Conservation (phyloP, 2,113 vertebrate genomes). For the Tragelaphus imberbis region DNA sequence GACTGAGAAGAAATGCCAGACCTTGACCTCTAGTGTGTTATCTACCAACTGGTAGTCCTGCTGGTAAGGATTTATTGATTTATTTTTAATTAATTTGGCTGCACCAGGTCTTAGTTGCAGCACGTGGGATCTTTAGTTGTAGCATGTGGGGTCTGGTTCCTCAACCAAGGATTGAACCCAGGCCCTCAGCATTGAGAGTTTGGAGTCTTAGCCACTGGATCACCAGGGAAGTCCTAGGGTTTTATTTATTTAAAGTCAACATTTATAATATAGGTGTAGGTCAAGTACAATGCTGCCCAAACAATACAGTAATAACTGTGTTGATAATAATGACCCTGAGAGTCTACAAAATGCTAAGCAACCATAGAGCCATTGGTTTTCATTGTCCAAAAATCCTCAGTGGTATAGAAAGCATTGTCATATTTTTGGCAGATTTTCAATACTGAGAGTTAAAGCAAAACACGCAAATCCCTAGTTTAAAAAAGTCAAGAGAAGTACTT, state of each 20-base stretch:
- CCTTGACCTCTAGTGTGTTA: not conserved
- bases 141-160: not conserved
- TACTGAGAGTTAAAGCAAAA: not conserved
- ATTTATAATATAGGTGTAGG: not conserved
- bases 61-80: not conserved
- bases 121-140: not conserved
- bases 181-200: not conserved
- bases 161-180: not conserved
- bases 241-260: not conserved
- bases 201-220: not conserved
- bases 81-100: not conserved
- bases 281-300: not conserved
- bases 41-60: not conserved
- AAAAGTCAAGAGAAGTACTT: not conserved
- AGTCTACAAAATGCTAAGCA: not conserved
- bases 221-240: not conserved
- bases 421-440: conserved; percentile 5
- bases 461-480: not conserved
- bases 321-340: not conserved
- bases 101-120: not conserved
- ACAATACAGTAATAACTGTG: not conserved
- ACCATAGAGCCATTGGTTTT: not conserved
- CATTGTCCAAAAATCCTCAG: not conserved
- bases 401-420: not conserved
- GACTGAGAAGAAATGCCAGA: not conserved